These are phyloP conservation scores for Choristoneura rosaceana DNA, from an alignment of 2,888 invertebrate species.

Conservation along the genomic window DNA sequence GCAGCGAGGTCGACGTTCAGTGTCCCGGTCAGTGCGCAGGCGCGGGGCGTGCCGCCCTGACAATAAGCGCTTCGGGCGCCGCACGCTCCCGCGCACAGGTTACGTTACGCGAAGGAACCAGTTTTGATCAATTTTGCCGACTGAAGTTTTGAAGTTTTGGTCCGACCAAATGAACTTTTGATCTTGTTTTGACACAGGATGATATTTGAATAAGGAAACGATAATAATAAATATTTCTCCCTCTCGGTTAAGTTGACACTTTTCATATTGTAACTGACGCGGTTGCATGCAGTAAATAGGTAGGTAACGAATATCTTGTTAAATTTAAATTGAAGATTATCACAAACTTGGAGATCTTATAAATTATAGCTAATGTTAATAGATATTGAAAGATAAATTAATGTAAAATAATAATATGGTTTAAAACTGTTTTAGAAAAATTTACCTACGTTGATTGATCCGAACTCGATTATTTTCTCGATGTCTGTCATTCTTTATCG, in stretches of 20 bases:
- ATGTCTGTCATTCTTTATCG: slow-evolving; percentile 71
- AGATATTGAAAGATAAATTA: slow-evolving; percentile 78
- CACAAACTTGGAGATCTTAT: slow-evolving; percentile 81
- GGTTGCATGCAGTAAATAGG: slow-evolving; percentile 74
- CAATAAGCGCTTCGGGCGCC: slow-evolving; percentile 41
- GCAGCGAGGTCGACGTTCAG: slow-evolving; percentile 12
- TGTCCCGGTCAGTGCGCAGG: slow-evolving; percentile 17
- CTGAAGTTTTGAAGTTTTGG: slow-evolving; percentile 85
- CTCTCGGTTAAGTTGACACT: slow-evolving; percentile 72
- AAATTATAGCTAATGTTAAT: slow-evolving; percentile 85
- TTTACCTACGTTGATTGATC: slow-evolving; percentile 84
- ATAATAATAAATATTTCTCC: slow-evolving; percentile 70
- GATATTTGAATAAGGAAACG: slow-evolving; percentile 78
- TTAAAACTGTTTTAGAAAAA: slow-evolving; percentile 84
- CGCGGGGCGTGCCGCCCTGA: slow-evolving; percentile 11
- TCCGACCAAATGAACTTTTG: slow-evolving; percentile 84
- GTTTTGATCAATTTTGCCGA: slow-evolving; percentile 82
- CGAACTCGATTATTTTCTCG: slow-evolving; percentile 76
- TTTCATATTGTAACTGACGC: slow-evolving; percentile 70
- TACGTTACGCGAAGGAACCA: slow-evolving; percentile 58
- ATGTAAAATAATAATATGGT: slow-evolving; percentile 79
- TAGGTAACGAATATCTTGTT: slow-evolving; percentile 84
- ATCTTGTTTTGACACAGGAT: slow-evolving; percentile 82
- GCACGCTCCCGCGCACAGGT: slow-evolving; percentile 44
- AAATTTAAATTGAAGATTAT: slow-evolving; percentile 80